Evolutionary conservation across 1,140 invertebrate genomes (phyloP), one percentile per base, ranked within the genome.

Genomic region (Caerostris extrusa): DNA sequence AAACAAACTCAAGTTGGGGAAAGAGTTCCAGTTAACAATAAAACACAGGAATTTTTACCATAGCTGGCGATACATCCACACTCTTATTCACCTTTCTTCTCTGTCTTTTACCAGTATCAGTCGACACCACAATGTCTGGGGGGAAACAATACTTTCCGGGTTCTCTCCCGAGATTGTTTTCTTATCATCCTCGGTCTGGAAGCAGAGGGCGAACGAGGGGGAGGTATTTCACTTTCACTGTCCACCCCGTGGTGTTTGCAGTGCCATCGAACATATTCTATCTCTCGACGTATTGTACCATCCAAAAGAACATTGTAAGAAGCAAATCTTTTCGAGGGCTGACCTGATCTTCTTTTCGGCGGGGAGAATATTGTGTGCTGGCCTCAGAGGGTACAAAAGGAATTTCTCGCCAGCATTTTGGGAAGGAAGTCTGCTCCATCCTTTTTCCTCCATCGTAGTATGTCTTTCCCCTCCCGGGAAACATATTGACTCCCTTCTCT

Each of bases 321-420:
- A 77, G 71, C 71, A 77, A n/a, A 77, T 77, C 8, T 77, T 77
- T 77, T 77, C 71, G 53, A 77, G 71, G 50, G 34, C 34, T 14
- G 71, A 50, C 71, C 34, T 5, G 8, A 77, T 77, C 71, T 77
- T 77, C 71, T 77, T 53, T 77, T 77, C 71, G 53, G 14, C 10
- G 34, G 7, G 71, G 34, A 77, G 71, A 77, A 53, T 50, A 12
- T 77, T 77, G 50, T 34, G 71, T 53, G 71, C 50, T 5, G 34
- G 34, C 14, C 50, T 77, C 50, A 12, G 14, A 50, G 71, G 71
- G 34, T 2, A 34, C 34, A 50, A 77, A 77, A 5, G 71, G 53
- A 77, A 14, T 50, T 77, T 34, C 34, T 34, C 34, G 34, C 12
- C 34, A 34, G 12, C 53, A n/a, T 5, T 19, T 17, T 6, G 67